Evolutionary conservation across 2,113 vertebrate genomes (phyloP).

Genomic region (Xiphophorus hellerii): DNA sequence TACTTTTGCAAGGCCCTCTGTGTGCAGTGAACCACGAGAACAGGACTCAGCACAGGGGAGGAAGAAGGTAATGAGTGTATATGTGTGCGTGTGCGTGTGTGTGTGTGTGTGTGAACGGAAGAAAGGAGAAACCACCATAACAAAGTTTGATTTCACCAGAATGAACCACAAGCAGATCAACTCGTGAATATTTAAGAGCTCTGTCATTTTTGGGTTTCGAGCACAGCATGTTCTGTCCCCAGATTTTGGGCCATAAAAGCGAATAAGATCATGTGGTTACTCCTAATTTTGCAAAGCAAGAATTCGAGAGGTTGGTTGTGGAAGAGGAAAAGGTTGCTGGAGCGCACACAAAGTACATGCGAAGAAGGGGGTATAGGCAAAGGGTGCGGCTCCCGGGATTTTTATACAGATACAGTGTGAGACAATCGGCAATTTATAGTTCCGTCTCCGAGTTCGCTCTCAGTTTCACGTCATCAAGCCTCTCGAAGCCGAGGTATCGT

Average conservation of each 20-base stretch:
- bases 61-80: no score
- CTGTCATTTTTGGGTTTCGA: conserved; percentile 39
- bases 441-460: conserved; percentile 20
- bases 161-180: conserved; percentile 6
- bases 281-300: conserved; percentile 12
- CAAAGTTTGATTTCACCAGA: conserved; percentile 36
- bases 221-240: conserved; percentile 48
- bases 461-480: background rate
- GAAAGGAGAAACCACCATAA: conserved; percentile 24
- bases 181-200: conserved; percentile 50
- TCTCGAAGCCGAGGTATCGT: background rate
- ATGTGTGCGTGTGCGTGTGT: background rate
- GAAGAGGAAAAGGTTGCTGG: conserved; percentile 51
- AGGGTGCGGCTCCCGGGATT: conserved; percentile 52
- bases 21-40: no score
- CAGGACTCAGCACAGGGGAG: no score
- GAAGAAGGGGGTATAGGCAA: conserved; percentile 19
- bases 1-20: no score
- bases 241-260: conserved; percentile 42
- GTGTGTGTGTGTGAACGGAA: no score
- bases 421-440: conserved; percentile 20
- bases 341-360: conserved; percentile 18
- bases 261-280: conserved; percentile 47
- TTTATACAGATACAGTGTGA: conserved; percentile 40
- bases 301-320: conserved; percentile 37